Evolutionary conservation across 92 coral and sea anemone genomes (phyloP).

Genomic region (Parazoanthus darwini): DNA sequence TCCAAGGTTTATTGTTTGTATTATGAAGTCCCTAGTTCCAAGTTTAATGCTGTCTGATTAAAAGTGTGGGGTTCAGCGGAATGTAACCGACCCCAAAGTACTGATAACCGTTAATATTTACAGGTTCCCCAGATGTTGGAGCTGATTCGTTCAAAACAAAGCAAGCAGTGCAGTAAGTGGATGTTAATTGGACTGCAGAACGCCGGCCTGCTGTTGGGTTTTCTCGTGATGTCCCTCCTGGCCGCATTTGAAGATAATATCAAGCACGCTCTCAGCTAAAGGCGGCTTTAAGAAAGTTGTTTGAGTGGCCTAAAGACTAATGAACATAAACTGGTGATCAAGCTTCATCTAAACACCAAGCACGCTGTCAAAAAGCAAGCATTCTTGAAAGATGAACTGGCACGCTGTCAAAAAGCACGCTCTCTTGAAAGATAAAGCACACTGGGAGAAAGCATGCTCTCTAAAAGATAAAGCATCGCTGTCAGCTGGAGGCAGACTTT

Average conservation of each 20-base stretch:
- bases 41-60: background rate
- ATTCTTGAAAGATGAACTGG: too few relatives aligned
- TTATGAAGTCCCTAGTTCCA: background rate
- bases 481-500: too few relatives aligned
- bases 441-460: too few relatives aligned
- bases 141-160: conserved; percentile 34
- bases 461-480: too few relatives aligned
- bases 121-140: conserved; percentile 75
- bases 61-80: background rate
- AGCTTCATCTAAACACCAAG: too few relatives aligned
- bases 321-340: too few relatives aligned
- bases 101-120: background rate
- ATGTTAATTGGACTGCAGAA: conserved; percentile 59
- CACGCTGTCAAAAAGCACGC: too few relatives aligned
- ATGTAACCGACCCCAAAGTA: background rate
- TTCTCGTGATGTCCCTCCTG: conserved; percentile 58
- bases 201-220: conserved; percentile 66
- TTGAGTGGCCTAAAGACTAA: too few relatives aligned
- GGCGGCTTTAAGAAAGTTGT: too few relatives aligned
- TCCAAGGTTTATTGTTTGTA: too few relatives aligned
- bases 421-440: too few relatives aligned
- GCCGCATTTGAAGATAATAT: conserved; percentile 73
- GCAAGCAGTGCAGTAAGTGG: conserved; percentile 26
- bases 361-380: too few relatives aligned
- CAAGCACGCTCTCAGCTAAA: conserved; percentile 36